Base-by-base conservation (phyloP, 2,113 vertebrate genomes). In the Strix uralensis region DNA sequence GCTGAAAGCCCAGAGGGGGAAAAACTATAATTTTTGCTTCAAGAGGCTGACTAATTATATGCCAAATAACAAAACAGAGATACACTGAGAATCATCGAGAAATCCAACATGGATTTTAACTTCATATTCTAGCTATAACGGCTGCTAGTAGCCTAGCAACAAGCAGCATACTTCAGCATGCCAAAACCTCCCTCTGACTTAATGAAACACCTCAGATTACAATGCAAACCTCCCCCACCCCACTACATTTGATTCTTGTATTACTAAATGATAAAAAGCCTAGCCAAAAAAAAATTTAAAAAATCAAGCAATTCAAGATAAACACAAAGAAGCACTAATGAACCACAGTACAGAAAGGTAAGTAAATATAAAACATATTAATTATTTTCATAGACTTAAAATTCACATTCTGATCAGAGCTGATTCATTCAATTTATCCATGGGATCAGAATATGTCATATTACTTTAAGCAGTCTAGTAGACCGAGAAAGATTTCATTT, bases 71-170 rank as follows among this genome's bases (percentile, higher is more conserved):
- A 92, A 97, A 95, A 96, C 26, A 92, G 81, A 88, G 62, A 92
- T 80, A 86, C 51, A 63, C 38, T 62, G 74, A 93, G 78, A 96
- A 95, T 80, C 73, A 96, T 90, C 71, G 62, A 97, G 86, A 97
- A 93, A 96, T 93, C 72, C 92, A 86, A 85, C 22, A 4, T 95
- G 86, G 95, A 97, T 96, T 97, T 97, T 96, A 97, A 66, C 95
- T 90, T 88, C 85, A 94, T 96, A 95, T 97, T 97, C 93, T 78
- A 95, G 88, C 65, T 94, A 15, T 65, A 90, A 89, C 91, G 80
- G 89, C 89, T 97, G 71, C 47, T 69, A 74, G 98, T 98, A 98
- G 96, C 98, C 95, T 98, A 98, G 98, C 98, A 98, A 98, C 98
- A 93, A 94, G 87, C 90, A 94, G 84, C 65, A 85, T 88, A 92